Conservation (phyloP, 1,140 invertebrate species). For the Eriocheir sinensis region DNA sequence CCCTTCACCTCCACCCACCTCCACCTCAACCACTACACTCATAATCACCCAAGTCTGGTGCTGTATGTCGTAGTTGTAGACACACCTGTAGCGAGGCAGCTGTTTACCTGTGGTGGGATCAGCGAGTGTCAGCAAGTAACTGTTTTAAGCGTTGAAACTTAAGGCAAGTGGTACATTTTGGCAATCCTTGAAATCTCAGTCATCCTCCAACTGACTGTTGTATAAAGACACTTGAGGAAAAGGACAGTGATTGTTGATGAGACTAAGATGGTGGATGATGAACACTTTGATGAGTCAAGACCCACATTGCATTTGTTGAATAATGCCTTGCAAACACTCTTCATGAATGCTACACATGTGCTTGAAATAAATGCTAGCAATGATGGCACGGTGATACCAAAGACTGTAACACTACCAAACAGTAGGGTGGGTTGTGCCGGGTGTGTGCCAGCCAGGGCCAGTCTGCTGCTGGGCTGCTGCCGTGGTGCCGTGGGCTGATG, state of each 20-base stretch:
- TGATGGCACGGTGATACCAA: background rate
- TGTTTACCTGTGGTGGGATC: background rate
- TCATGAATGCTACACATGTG: background rate
- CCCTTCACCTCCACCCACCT: no score
- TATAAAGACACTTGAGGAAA: background rate
- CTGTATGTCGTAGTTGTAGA: background rate
- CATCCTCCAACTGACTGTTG: no score
- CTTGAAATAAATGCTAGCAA: background rate
- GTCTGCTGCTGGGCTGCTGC: no score
- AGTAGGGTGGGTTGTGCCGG: background rate
- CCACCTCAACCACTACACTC: background rate
- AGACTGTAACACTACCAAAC: background rate
- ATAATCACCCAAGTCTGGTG: background rate
- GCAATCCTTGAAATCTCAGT: no score
- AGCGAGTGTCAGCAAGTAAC: background rate
- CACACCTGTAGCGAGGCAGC: background rate
- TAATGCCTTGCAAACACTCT: background rate
- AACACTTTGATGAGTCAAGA: background rate
- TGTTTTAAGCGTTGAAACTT: no score
- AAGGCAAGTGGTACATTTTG: no score
- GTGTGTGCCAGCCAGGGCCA: background rate
- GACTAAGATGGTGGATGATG: background rate
- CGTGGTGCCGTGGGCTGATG: background rate
- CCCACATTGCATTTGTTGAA: background rate
- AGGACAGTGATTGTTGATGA: slow-evolving; percentile 14